A percentile compares a stretch with the other conserved stretches of the same genome.
phyloP scores from a whole-genome alignment of 64 coral and sea anemone genomes.

The Stichodactyla mertensii region DNA sequence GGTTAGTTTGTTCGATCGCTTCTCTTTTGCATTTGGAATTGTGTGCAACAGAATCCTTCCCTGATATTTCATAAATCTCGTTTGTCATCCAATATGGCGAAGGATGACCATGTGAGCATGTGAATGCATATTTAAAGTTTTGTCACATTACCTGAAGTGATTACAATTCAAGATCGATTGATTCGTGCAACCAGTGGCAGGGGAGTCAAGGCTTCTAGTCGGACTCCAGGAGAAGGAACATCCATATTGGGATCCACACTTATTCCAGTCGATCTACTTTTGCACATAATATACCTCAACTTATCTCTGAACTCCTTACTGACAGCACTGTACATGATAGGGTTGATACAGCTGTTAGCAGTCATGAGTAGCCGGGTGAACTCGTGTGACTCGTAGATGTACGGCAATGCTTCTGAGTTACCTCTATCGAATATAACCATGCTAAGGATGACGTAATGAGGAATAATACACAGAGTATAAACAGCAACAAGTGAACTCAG shows the following conservation, averaged over 20 bases:
- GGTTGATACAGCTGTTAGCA: constrained; percentile 50
- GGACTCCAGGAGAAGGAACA: not conserved
- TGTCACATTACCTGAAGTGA: too few species aligned
- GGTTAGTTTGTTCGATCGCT: too few species aligned
- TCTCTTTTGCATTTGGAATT: too few species aligned
- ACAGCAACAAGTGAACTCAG: constrained; percentile 21
- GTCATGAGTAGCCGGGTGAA: constrained; percentile 55
- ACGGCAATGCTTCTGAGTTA: constrained; percentile 9
- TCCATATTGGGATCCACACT: not conserved
- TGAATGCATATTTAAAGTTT: too few species aligned
- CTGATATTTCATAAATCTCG: too few species aligned
- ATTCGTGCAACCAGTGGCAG: not conserved
- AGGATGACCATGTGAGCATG: too few species aligned
- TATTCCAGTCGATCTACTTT: not conserved
- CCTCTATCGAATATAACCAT: constrained; percentile 28
- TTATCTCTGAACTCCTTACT: constrained; percentile 47
- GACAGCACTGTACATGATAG: constrained; percentile 40
- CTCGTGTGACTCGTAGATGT: constrained; percentile 31
- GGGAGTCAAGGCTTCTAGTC: not conserved
- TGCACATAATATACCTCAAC: not conserved
- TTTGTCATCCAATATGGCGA: too few species aligned
- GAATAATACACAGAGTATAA: constrained; percentile 32
- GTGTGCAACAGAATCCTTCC: too few species aligned
- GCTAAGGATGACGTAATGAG: constrained; percentile 31
- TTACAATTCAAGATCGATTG: not conserved